Base-by-base conservation (phyloP, 2,113 vertebrate genomes). In the Bagarius yarrelli region DNA sequence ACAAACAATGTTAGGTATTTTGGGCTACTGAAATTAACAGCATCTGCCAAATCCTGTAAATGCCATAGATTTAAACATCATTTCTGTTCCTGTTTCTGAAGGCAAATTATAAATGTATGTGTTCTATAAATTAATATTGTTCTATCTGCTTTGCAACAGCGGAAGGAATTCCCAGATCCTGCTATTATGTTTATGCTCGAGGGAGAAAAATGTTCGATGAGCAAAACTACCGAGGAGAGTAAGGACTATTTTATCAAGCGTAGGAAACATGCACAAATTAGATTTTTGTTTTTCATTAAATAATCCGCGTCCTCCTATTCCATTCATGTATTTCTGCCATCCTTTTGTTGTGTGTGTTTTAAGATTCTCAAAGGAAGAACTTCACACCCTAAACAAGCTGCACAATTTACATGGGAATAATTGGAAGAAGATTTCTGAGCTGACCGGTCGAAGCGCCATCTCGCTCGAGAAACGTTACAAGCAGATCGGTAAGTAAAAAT, bases 311-410 rank as follows among this genome's bases (percentile, higher is more conserved):
- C 34, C 40, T 40, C 19, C 40, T 0, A 53, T 52, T 19, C 27
- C n/a, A 3, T 27, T 50, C 19, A 3, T 71, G 47, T 53, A 40
- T 44, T 79, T 30, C 19, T 16, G 21, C 8, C n/a, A 13, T 47
- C 21, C 23, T 23, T 59, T 14, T 72, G 23, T 19, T 75, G 60
- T 63, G 27, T 34, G 27, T 23, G 5, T n/a, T 16, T 6, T n/a
- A 79, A 93, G 92, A 85, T 93, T 90, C 87, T 83, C 90, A 0
- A 50, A 89, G 18, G 78, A 86, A 3, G 93, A 93, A 81, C 0
- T 90, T 0, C 5, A 5, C 0, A 15, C 19, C 1, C 76, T 93
- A 52, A 12, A 34, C 0, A 89, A 87, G 75, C n/a, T 89, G 0
- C 90, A 93, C 5, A 80, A 21, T 6, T 70, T 87, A 61, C 75